Evolutionary conservation across 2,113 vertebrate species (phyloP).

Genomic region (Turdus rufiventris): DNA sequence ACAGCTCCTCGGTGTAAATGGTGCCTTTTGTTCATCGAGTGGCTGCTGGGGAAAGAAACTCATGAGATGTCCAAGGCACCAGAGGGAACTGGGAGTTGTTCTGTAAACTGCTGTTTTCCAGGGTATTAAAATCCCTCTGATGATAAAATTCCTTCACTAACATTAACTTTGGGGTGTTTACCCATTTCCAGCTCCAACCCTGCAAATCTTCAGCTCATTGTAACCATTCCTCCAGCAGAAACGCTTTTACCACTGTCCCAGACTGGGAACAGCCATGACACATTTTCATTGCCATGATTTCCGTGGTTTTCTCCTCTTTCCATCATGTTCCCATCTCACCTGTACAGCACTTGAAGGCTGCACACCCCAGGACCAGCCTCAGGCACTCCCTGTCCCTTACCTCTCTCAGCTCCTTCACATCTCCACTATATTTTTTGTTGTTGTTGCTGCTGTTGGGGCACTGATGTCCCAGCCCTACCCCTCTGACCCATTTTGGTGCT

Average conservation of each 20-base stretch:
- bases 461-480: neutral
- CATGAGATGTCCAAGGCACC: neutral
- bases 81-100: neutral
- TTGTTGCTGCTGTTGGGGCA: neutral
- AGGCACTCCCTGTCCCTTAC: neutral
- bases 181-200: neutral
- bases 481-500: neutral
- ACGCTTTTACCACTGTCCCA: neutral
- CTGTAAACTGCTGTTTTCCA: neutral
- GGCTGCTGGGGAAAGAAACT: neutral
- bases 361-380: neutral
- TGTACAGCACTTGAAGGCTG: neutral
- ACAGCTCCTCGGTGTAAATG: neutral
- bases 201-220: neutral
- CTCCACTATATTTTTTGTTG: neutral
- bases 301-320: neutral
- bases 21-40: neutral
- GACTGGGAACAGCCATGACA: neutral
- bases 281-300: neutral
- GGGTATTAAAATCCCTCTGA: neutral
- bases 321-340: fast-evolving
- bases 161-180: neutral
- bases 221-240: neutral
- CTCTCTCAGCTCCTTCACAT: neutral
- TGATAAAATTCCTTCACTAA: neutral